A percentile compares a stretch with the other conserved stretches of the same genome.
Conservation (phyloP, 2,797 vertebrate genomes). For the Furcifer pardalis region DNA sequence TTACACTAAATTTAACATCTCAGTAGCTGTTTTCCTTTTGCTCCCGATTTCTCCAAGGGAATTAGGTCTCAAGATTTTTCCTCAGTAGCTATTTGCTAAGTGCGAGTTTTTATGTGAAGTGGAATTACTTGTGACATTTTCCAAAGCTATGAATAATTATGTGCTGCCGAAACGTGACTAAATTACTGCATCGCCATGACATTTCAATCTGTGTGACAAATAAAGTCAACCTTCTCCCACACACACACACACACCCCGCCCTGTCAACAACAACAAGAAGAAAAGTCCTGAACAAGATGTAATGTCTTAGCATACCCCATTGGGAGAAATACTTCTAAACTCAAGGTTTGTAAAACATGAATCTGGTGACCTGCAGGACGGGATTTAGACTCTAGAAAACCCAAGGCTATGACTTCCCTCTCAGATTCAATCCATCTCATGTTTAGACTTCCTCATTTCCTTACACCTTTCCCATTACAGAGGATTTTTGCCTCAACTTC, state of each 20-base stretch:
- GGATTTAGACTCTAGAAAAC: too few species aligned
- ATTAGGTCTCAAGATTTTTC: constrained; percentile 33
- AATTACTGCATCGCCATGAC: constrained; percentile 56
- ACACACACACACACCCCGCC: background rate
- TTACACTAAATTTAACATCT: background rate
- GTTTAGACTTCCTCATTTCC: too few species aligned
- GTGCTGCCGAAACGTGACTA: constrained; percentile 62
- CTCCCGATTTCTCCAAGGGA: constrained; percentile 32
- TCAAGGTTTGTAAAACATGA: background rate
- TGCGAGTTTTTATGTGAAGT: constrained; percentile 76
- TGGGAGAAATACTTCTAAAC: background rate
- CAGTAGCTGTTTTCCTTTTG: constrained; percentile 38
- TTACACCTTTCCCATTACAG: too few species aligned
- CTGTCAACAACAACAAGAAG: background rate
- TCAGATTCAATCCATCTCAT: too few species aligned
- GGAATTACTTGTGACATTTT: constrained; percentile 82
- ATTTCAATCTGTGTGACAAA: constrained; percentile 60
- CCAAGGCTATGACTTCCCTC: too few species aligned
- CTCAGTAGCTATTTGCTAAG: constrained; percentile 73
- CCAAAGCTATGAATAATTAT: constrained; percentile 74
- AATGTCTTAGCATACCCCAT: background rate
- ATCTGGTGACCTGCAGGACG: too few species aligned
- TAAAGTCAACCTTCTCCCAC: constrained; percentile 27
- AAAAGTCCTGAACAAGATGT: constrained; percentile 18
- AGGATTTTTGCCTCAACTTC: too few species aligned